Conservation (phyloP, 1,140 invertebrate species). For the Diabrotica virgifera region DNA sequence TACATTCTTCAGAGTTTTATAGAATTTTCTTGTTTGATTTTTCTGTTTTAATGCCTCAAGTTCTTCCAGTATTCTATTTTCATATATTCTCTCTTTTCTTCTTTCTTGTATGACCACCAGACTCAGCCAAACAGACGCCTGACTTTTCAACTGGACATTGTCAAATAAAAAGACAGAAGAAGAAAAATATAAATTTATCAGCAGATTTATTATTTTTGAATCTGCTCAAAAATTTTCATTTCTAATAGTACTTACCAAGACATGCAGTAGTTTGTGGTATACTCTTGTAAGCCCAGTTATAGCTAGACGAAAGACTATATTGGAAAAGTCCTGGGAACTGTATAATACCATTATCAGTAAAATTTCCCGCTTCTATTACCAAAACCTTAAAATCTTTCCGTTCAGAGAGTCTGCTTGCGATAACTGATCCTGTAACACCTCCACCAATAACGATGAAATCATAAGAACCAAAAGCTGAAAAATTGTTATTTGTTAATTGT, state of each 20-base stretch:
- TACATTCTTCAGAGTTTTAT: too few relatives aligned
- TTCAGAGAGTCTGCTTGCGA: constrained; percentile 15
- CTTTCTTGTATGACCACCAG: too few relatives aligned
- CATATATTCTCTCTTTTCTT: too few relatives aligned
- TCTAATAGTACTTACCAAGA: constrained; percentile 7
- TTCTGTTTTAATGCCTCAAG: too few relatives aligned
- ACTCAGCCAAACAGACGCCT: too few relatives aligned
- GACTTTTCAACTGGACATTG: too few relatives aligned
- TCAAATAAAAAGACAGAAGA: too few relatives aligned
- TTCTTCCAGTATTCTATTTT: too few relatives aligned
- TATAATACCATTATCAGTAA: background rate
- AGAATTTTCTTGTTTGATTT: too few relatives aligned
- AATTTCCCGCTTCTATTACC: constrained; percentile 8
- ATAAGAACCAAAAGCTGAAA: constrained; percentile 14
- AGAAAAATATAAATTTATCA: too few relatives aligned
- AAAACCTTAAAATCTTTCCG: constrained; percentile 6
- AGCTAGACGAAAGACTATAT: background rate
- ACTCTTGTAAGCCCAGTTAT: constrained; percentile 13
- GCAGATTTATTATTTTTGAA: too few relatives aligned
- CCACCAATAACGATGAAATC: constrained; percentile 17
- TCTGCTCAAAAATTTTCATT: too few relatives aligned
- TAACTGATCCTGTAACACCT: constrained; percentile 10
- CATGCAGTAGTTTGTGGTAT: constrained; percentile 17
- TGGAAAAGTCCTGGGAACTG: background rate
- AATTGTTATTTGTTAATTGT: background rate